Conservation (phyloP, 2,888 invertebrate genomes). For the Sphaeridia pumilis region DNA sequence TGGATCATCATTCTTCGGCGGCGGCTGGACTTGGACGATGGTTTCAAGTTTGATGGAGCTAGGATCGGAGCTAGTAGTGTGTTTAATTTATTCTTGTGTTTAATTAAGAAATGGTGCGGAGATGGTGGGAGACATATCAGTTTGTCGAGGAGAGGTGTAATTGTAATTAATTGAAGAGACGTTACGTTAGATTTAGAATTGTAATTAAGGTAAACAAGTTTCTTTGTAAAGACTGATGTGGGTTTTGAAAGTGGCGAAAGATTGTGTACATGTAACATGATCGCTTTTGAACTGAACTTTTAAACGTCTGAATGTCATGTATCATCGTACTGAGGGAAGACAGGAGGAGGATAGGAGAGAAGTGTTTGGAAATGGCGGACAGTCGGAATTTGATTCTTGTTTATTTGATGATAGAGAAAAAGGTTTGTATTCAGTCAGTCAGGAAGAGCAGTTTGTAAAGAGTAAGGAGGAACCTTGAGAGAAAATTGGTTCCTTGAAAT, state of each 20-base stretch:
- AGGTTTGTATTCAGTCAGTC: neutral
- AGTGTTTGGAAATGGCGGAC: too few relatives aligned
- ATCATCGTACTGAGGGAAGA: too few relatives aligned
- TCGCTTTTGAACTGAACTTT: too few relatives aligned
- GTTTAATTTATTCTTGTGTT: neutral
- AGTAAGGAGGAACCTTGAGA: neutral
- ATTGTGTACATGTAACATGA: neutral
- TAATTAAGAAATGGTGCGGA: neutral
- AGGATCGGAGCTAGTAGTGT: neutral
- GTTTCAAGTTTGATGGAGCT: slow-evolving; percentile 31
- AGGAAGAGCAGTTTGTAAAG: too few relatives aligned
- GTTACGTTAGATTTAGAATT: neutral
- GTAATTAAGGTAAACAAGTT: neutral
- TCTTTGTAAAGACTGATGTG: neutral
- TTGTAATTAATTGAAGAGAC: too few relatives aligned
- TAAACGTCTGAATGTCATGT: too few relatives aligned
- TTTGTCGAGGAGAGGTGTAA: neutral
- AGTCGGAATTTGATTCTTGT: too few relatives aligned
- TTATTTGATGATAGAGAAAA: neutral
- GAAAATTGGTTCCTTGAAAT: neutral
- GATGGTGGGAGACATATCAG: neutral
- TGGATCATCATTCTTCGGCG: slow-evolving; percentile 11
- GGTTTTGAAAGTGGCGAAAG: neutral
- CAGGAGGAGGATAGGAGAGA: too few relatives aligned
- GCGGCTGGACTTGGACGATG: slow-evolving; percentile 24